Base-by-base conservation (phyloP, 1,140 invertebrate species). In the Drosophila ercepeae region DNA sequence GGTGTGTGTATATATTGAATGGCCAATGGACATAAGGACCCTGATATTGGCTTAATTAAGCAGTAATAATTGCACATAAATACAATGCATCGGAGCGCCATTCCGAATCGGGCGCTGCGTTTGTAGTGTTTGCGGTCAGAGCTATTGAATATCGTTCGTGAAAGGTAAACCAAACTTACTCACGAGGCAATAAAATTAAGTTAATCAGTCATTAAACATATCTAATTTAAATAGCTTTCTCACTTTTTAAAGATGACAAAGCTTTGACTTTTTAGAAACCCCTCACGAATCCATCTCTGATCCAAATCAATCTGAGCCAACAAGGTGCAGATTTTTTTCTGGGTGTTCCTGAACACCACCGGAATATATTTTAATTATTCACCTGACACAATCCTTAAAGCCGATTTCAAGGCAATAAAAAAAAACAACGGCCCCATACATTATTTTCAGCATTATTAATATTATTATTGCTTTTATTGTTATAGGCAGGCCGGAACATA, bases 31-130 rank as follows among this genome's bases (percentile, higher is more conserved):
- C 57, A 81, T 61, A 55, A 48, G 57, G 61, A 74, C 36, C 69
- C 52, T 49, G 74, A 82, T 89, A 78, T 65, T 71, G 70, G 78
- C 78, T 88, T 88, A 88, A 88, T 88, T 88, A 88, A 88, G 74
- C 83, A 72, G 82, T 69, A 82, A 82, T 88, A 88, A 89, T 88
- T 86, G 73, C 77, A 51, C 60, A 88, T 77, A 81, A 81, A 81
- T 81, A 88, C 75, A 88, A 67, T 73, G 60, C 71, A 68, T 44
- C 27, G 29, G 13, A 72, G 46, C 25, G 42, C 57, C 50, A 52
- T 60, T 72, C 68, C 29, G 46, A 14, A 61, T 39, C 48, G 32
- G 49, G 68, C 61, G 61, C 52, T 74, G 68, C 61, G 61, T 61
- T 74, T 74, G 70, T 72, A 63, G 59, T 55, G 45, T 63, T 74